Evolutionary conservation across 2,888 invertebrate species (phyloP).

Genomic region (Cremastinae sp.): DNA sequence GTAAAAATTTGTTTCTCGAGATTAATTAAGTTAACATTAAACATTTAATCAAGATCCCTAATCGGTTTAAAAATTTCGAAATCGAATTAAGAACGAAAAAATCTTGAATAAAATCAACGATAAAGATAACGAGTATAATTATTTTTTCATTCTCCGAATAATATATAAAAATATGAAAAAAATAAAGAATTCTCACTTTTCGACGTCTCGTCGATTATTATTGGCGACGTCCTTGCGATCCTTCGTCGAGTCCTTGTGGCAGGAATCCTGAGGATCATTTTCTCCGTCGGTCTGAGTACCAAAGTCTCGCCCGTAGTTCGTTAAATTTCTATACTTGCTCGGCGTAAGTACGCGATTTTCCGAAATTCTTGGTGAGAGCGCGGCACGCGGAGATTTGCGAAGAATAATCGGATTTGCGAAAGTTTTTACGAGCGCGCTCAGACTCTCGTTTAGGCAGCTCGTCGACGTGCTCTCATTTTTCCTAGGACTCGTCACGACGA

Average conservation of each 20-base stretch:
- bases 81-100: too few relatives aligned
- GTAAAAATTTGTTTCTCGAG: too few relatives aligned
- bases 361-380: conserved; percentile 70
- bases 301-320: conserved; percentile 84
- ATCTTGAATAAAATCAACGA: too few relatives aligned
- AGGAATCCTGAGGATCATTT: conserved; percentile 82
- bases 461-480: conserved; percentile 57
- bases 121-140: too few relatives aligned
- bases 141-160: too few relatives aligned
- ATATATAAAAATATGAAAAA: too few relatives aligned
- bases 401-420: conserved; percentile 55
- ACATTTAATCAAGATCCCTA: too few relatives aligned
- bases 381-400: conserved; percentile 48
- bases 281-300: conserved; percentile 87
- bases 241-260: conserved; percentile 83
- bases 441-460: conserved; percentile 58
- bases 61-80: too few relatives aligned
- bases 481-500: conserved; percentile 72
- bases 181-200: too few relatives aligned
- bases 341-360: conserved; percentile 83
- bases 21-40: too few relatives aligned
- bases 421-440: conserved; percentile 64
- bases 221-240: conserved; percentile 86
- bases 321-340: conserved; percentile 82
- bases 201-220: conserved; percentile 83